Evolutionary conservation across 2,888 invertebrate genomes (phyloP).

Genomic region (Tribolium freemani): DNA sequence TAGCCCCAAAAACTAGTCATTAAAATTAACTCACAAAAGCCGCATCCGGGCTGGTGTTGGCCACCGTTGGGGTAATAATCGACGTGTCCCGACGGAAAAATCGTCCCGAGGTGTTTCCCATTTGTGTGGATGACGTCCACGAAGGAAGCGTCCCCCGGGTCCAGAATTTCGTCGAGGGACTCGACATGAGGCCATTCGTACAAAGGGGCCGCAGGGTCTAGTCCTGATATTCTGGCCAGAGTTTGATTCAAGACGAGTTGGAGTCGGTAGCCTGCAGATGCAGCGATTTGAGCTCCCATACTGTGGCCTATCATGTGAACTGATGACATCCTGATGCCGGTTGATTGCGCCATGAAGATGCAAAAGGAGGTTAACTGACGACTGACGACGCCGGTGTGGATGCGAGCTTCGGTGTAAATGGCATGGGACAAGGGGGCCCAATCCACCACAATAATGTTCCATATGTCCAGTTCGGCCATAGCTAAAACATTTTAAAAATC

Average conservation of each 20-base stretch:
- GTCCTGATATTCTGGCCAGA: constrained; percentile 67
- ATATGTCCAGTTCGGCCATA: constrained; percentile 56
- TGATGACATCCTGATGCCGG: constrained; percentile 49
- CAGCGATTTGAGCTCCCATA: constrained; percentile 71
- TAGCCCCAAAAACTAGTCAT: no score
- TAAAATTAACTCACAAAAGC: constrained; percentile 54
- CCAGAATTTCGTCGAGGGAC: constrained; percentile 65
- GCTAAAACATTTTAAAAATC: constrained; percentile 45
- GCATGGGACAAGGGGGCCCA: constrained; percentile 71
- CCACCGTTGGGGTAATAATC: constrained; percentile 77
- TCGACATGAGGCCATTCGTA: constrained; percentile 65
- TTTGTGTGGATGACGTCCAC: constrained; percentile 74
- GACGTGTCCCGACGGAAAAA: constrained; percentile 68
- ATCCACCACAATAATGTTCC: constrained; percentile 71
- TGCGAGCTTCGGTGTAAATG: constrained; percentile 68
- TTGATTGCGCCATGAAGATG: constrained; percentile 51
- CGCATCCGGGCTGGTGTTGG: constrained; percentile 72
- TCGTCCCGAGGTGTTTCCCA: constrained; percentile 67
- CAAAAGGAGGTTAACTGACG: constrained; percentile 65
- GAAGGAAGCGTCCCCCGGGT: constrained; percentile 68
- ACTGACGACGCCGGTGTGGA: constrained; percentile 68
- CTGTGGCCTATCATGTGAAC: constrained; percentile 71
- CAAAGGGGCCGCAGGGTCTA: constrained; percentile 72
- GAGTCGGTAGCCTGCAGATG: constrained; percentile 65
- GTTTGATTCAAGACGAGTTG: constrained; percentile 55